phyloP scores from a whole-genome alignment of 1,140 invertebrate species.

The Drosophila bocqueti region DNA sequence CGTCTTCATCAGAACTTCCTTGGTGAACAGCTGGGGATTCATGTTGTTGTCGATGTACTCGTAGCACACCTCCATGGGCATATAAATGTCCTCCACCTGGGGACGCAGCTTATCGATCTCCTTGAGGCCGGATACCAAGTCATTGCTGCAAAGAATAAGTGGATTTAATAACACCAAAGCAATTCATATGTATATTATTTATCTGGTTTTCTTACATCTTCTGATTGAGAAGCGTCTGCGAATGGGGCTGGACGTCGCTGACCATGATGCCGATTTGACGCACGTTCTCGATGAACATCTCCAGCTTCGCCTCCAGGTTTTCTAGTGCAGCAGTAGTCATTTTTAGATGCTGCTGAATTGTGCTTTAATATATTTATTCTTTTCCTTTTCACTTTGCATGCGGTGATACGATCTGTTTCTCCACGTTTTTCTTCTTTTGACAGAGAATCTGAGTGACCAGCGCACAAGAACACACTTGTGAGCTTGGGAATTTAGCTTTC shows the following conservation, averaged over 20 bases:
- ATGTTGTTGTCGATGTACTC: slow-evolving; percentile 99
- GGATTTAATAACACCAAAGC: neutral
- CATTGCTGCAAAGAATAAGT: slow-evolving; percentile 89
- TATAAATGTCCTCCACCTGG: slow-evolving; percentile 97
- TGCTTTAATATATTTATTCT: neutral
- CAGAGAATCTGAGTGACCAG: neutral
- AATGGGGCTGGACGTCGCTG: slow-evolving; percentile 98
- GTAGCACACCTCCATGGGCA: slow-evolving; percentile 99
- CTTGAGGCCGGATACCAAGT: slow-evolving; percentile 95
- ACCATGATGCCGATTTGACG: slow-evolving; percentile 99
- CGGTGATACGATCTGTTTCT: slow-evolving; percentile 19
- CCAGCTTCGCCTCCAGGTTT: slow-evolving; percentile 95
- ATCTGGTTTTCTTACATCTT: slow-evolving; percentile 93
- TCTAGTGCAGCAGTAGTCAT: slow-evolving; percentile 69
- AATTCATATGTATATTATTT: neutral
- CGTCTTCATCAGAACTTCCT: slow-evolving; percentile 99
- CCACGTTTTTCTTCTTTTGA: slow-evolving; percentile 8
- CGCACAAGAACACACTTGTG: neutral
- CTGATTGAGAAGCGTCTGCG: slow-evolving; percentile 98
- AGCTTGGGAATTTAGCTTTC: neutral
- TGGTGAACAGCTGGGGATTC: slow-evolving; percentile 99
- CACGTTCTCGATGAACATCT: slow-evolving; percentile 99
- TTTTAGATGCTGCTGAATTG: neutral
- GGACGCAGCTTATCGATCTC: slow-evolving; percentile 98
- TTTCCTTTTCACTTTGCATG: neutral